Base-by-base conservation (phyloP, 2,888 invertebrate species). In the Coenonympha glycerion region DNA sequence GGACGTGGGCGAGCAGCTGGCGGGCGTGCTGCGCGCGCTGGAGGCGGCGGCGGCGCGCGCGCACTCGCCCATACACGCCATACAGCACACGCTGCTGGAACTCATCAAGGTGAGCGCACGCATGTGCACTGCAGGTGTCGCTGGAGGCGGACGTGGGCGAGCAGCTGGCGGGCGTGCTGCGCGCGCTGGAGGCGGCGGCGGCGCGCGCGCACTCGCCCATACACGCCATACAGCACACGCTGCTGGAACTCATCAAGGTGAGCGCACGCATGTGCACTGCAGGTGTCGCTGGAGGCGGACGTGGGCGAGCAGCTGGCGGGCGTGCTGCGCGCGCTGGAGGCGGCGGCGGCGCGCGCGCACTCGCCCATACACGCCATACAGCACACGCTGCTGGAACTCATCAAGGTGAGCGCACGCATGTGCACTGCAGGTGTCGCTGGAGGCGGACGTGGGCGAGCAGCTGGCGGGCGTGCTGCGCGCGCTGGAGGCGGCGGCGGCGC, bases 251-350 rank as follows among this genome's bases (percentile, higher is more conserved):
- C n/a, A n/a, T n/a, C n/a, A n/a, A n/a, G n/a, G n/a, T n/a, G n/a
- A n/a, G n/a, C n/a, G n/a, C n/a, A n/a, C n/a, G 15, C 1, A 8
- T 9, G 24, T 8, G 3, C 15, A 90, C n/a, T n/a, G n/a, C n/a
- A n/a, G 90, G 86, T 88, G 61, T 88, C 88, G 6, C 62, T 89
- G 45, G 90, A 90, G 59, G 79, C 85, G 0, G 88, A 88, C 49
- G 89, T 88, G 6, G 79, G 88, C 9, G 80, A 86, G 26, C 87
- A 88, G 57, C 66, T 90, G 47, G 74, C 84, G 3, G 73, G 78
- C 0, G 71, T 89, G 31, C 69, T 90, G 47, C 71, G 79, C 3
- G 71, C 79, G 3, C 58, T 87, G 15, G 87, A 87, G 48, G 71
- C 69, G 0, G 76, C 79, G 0, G 76, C 82, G 2, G 71, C 75